Evolutionary conservation across 2,888 invertebrate species (phyloP), one percentile per base, ranked within the genome.

Genomic region (Lithophane ornitopus): DNA sequence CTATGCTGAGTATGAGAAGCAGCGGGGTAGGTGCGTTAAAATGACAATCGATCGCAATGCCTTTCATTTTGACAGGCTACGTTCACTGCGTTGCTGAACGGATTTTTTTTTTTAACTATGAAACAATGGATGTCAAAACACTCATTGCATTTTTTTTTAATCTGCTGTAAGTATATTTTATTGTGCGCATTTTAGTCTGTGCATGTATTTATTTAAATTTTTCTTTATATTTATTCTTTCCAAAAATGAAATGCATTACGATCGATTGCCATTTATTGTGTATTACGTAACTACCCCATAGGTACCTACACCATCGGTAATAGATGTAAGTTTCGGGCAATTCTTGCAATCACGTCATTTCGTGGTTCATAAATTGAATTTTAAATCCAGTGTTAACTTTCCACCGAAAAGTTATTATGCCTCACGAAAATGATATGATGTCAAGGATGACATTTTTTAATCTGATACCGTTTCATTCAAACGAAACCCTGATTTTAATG

Each of bases 341-440:
- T 34, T 52, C 11, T 49, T 49, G 19, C 14, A 16, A 59, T 59
- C 28, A 71, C 22, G 41, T 41, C 41, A 70, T 28, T 75, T 9
- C 22, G 12, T 49, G 22, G 74, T 28, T 16, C 19, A 28, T 28
- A 16, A 8, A 58, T 54, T 54, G n/a, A 54, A n/a, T 16, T 28
- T 28, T 28, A 9, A 58, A 58, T 19, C 3, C 9, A 19, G 28
- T 19, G 9, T 9, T 28, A 19, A 58, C 3, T 19, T 39, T 74
- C 34, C 22, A 46, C 22, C 6, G 14, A 56, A 73, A 49, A 19
- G 52, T 46, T 16, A 26, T 16, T 12, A 8, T n/a, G 39, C 9
- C 16, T 56, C 14, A 49, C 22, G n/a, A 49, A 75, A 75, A 41
- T 75, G 16, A 75, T 76, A 8, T n/a, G 14, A 26, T n/a, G 14